Evolutionary conservation across 2,113 vertebrate genomes (phyloP).

Genomic region (Malaclemys terrapin): DNA sequence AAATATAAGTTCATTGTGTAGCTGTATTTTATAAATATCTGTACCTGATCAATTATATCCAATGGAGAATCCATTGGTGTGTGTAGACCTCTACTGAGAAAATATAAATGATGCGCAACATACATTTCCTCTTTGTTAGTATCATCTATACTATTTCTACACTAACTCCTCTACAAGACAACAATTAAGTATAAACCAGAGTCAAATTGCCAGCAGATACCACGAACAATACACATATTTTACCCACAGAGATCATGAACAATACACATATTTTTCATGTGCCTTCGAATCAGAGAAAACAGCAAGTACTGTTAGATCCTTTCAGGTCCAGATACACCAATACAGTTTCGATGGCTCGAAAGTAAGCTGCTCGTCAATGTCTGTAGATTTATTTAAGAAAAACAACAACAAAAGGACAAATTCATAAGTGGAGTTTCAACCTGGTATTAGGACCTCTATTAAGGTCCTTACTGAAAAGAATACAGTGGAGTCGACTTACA

Average conservation of each 20-base stretch:
- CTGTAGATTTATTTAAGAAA: constrained; percentile 48
- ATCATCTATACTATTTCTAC: neutral
- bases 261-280: neutral
- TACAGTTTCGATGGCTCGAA: constrained; percentile 8
- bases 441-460: constrained; percentile 25
- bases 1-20: neutral
- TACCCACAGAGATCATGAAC: neutral
- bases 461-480: neutral
- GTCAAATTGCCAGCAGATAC: neutral
- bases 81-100: neutral
- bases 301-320: neutral
- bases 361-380: constrained; percentile 56
- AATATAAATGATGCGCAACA: neutral
- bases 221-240: neutral
- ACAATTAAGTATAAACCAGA: neutral
- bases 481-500: constrained; percentile 29
- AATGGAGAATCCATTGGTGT: neutral
- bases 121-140: neutral
- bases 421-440: neutral
- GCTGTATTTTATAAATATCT: neutral
- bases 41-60: neutral
- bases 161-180: neutral
- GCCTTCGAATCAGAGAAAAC: constrained; percentile 3
- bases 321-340: neutral
- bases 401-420: constrained; percentile 32